Evolutionary conservation across 92 coral and sea anemone species (phyloP).

Genomic region (Epizoanthus fatuus): DNA sequence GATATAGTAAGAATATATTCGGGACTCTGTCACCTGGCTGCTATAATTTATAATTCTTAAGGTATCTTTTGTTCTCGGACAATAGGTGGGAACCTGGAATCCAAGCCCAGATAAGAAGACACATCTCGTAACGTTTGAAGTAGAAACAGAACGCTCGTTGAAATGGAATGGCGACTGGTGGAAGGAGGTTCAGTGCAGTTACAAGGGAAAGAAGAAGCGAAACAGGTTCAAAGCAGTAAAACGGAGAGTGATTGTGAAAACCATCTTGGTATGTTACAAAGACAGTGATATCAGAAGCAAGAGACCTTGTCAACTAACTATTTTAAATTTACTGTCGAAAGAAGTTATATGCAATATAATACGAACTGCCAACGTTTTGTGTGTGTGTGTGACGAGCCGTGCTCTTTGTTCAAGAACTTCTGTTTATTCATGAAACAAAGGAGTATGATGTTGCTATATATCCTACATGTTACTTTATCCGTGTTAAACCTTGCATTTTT

Average conservation of each 20-base stretch:
- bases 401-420: too few species aligned
- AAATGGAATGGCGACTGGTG: constrained; percentile 41
- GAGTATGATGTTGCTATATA: too few species aligned
- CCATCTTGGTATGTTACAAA: constrained; percentile 16
- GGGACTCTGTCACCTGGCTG: neutral
- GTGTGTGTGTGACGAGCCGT: too few species aligned
- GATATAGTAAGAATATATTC: neutral
- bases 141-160: constrained; percentile 16
- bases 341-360: too few species aligned
- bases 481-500: too few species aligned
- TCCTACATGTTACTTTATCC: too few species aligned
- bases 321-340: too few species aligned
- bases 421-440: too few species aligned
- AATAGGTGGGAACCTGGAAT: constrained; percentile 38
- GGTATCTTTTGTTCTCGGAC: too few species aligned
- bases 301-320: too few species aligned
- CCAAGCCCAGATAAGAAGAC: neutral
- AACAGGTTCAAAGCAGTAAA: neutral
- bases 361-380: too few species aligned
- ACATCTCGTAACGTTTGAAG: neutral
- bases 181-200: constrained; percentile 20
- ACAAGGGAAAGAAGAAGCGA: neutral
- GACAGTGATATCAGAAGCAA: too few species aligned
- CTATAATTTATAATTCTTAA: neutral
- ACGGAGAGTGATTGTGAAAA: constrained; percentile 27